Percentiles rank a stretch among this genome's conserved stretches.
Conservation (phyloP, 2,888 invertebrate genomes). For the Tryphoninae sp. region DNA sequence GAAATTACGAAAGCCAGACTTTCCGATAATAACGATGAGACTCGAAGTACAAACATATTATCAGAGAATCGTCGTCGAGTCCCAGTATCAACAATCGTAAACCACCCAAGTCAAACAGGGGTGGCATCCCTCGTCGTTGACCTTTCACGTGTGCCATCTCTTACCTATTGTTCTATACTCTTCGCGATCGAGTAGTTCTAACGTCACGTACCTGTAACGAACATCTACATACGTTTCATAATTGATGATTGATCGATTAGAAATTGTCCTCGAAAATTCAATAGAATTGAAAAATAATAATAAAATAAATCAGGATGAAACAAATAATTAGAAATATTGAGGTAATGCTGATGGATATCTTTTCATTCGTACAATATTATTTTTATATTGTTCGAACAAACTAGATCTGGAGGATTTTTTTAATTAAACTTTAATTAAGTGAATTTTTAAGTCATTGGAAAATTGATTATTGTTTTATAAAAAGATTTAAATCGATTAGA, state of each 20-base stretch:
- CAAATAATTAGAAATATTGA: too few species aligned
- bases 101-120: slow-evolving; percentile 64
- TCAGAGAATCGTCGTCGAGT: slow-evolving; percentile 57
- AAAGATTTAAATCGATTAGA: too few species aligned
- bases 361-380: too few species aligned
- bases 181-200: not conserved
- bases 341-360: too few species aligned
- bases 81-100: slow-evolving; percentile 61
- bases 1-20: slow-evolving; percentile 29
- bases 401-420: too few species aligned
- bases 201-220: not conserved
- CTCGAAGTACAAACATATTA: slow-evolving; percentile 72
- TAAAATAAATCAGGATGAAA: too few species aligned
- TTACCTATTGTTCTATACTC: slow-evolving; percentile 42
- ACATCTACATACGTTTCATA: slow-evolving; percentile 24
- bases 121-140: slow-evolving; percentile 54
- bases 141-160: slow-evolving; percentile 47
- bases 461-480: too few species aligned
- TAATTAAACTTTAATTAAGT: too few species aligned
- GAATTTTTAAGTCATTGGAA: too few species aligned
- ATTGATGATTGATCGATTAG: slow-evolving; percentile 31
- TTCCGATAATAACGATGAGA: slow-evolving; percentile 67
- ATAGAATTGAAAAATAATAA: too few species aligned
- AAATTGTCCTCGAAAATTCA: not conserved
- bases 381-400: too few species aligned